Base-by-base conservation (phyloP, 2,797 vertebrate genomes). In the Tympanoctomys barrerae region DNA sequence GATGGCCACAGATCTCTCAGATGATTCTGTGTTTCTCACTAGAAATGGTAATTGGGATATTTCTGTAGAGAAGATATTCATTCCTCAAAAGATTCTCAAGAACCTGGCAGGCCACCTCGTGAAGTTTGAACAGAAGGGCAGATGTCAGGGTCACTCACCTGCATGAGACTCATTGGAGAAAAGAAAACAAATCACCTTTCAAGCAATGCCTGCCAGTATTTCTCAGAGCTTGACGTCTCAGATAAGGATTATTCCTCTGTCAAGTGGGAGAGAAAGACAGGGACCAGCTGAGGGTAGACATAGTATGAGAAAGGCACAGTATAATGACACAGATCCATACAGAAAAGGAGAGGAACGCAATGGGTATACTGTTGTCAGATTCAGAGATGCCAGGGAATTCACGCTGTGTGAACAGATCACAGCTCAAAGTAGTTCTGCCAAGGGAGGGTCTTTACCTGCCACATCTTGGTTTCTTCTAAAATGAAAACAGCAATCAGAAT, bases 1-100 rank as follows among this genome's bases (percentile, higher is more conserved):
- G 83, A 97, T 97, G 91, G 88, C 94, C 92, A 90, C 94, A 49
- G 77, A 82, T 98, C 97, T 98, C 98, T 79, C 88, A 97, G 85
- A 94, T 90, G 87, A 95, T 91, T 81, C 64, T 94, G 5, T 66
- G 16, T 94, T 97, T 91, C 97, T 96, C n/a, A 13, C 52, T 97
- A 97, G 96, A 96, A 97, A 95, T 3, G 16, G 79, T 94, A 98
- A 98, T 98, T 97, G 96, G 96, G 68, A 73, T 94, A 96, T 97
- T 98, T 97, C 95, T 87, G 94, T 95, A 97, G 95, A 97, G 98
- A 97, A 97, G 73, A 97, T 88, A 54, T 10, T 88, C 88, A 97
- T 98, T 97, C 93, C 87, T 98, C 98, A 97, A 93, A 97, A 96
- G 75, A 94, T 93, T 95, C 91, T 95, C 85, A 93, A 71, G 97